A percentile compares a stretch with the other conserved stretches of the same genome.
These are phyloP conservation scores for Griposia aprilina DNA, from an alignment of 2,888 invertebrate species.

Conservation along the genomic window DNA sequence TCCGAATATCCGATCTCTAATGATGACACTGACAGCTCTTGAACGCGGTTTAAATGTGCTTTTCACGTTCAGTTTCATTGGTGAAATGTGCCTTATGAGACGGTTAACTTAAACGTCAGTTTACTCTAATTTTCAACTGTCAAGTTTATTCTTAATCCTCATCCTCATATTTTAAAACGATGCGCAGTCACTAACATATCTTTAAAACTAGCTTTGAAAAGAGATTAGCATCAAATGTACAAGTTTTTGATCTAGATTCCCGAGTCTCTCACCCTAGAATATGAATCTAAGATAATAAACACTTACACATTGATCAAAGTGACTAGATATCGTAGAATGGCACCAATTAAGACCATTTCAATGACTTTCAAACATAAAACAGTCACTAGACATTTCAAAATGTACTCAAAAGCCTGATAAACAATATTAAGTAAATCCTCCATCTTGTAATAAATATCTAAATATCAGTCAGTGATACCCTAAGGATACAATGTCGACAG, in stretches of 20 bases:
- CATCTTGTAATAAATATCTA: slow-evolving; percentile 27
- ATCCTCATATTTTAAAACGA: not conserved
- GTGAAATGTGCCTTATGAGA: accelerated
- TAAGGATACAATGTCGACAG: too few relatives aligned
- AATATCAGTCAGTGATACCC: slow-evolving; percentile 32
- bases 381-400: too few relatives aligned
- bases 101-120: not conserved
- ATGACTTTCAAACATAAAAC: too few relatives aligned
- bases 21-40: not conserved
- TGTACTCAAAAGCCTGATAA: too few relatives aligned
- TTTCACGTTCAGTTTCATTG: not conserved
- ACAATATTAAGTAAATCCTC: too few relatives aligned
- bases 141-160: not conserved
- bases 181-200: too few relatives aligned
- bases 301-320: too few relatives aligned
- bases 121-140: not conserved
- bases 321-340: too few relatives aligned
- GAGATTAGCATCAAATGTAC: not conserved
- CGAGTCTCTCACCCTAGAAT: not conserved
- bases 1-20: too few relatives aligned
- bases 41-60: not conserved
- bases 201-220: too few relatives aligned
- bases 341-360: too few relatives aligned
- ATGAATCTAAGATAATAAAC: too few relatives aligned
- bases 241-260: not conserved